These are phyloP conservation scores for Lepisosteus osseus DNA, from an alignment of 2,113 vertebrate species.

Conservation along the genomic window DNA sequence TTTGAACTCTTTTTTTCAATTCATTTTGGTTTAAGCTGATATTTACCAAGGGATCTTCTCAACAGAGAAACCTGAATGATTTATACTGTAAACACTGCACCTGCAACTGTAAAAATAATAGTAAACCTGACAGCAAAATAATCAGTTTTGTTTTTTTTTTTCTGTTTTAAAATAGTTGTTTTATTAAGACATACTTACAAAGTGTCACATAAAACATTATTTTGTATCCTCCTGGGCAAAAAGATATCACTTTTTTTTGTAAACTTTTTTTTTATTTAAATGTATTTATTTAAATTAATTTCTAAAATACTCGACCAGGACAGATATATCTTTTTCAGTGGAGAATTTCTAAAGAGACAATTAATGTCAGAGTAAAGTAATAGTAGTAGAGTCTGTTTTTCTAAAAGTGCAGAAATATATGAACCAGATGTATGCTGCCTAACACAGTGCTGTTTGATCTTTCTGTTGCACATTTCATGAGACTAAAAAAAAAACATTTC, in stretches of 20 bases:
- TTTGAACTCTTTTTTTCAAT: slow-evolving; percentile 32
- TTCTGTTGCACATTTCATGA: not conserved
- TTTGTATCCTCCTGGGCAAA: no score
- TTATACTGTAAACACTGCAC: not conserved
- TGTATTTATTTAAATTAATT: no score
- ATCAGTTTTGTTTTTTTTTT: no score
- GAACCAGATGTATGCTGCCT: slow-evolving; percentile 14
- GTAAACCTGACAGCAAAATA: no score
- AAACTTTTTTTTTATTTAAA: no score
- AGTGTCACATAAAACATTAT: no score
- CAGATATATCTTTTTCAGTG: not conserved
- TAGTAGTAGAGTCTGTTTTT: slow-evolving; percentile 1
- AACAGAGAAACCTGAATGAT: not conserved
- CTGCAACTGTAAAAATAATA: no score
- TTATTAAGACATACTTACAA: no score
- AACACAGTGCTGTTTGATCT: slow-evolving; percentile 7
- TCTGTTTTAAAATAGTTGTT: no score
- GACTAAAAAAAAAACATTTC: no score
- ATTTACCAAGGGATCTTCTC: not conserved
- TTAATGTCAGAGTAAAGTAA: not conserved
- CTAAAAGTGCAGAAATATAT: slow-evolving; percentile 3
- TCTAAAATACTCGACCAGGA: no score
- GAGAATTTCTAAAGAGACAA: not conserved
- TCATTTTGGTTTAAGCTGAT: slow-evolving; percentile 16
- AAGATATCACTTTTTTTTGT: no score